These are phyloP conservation scores for Elaphurus davidianus DNA, from an alignment of 2,113 vertebrate species.

Conservation along the genomic window DNA sequence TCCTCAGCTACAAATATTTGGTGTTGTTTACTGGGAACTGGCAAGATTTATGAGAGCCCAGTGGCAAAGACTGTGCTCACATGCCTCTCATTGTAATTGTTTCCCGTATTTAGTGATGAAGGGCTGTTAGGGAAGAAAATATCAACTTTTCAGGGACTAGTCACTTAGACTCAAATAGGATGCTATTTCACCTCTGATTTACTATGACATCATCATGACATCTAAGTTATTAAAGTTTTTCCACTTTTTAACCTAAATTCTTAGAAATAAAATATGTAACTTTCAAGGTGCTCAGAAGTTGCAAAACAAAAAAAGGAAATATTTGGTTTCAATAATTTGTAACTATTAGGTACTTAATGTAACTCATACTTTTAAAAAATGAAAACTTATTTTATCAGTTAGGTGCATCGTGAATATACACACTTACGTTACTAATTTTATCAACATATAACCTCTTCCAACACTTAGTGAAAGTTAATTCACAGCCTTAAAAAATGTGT, in stretches of 20 bases:
- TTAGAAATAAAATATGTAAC: not conserved
- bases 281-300: not conserved
- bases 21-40: slow-evolving; percentile 87
- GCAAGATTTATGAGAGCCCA: slow-evolving; percentile 89
- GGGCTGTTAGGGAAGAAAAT: slow-evolving; percentile 70
- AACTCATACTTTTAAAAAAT: not conserved
- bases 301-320: not conserved
- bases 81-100: slow-evolving; percentile 84
- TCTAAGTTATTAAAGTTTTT: slow-evolving; percentile 66
- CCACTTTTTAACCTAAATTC: not conserved
- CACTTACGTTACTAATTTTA: not conserved
- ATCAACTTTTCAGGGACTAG: slow-evolving; percentile 76
- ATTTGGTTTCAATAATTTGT: not conserved
- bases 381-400: not conserved
- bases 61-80: slow-evolving; percentile 85
- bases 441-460: not conserved
- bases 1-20: slow-evolving; percentile 90
- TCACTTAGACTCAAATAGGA: slow-evolving; percentile 65
- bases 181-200: slow-evolving; percentile 73
- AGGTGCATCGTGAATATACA: not conserved
- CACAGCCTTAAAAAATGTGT: not conserved
- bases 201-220: slow-evolving; percentile 64
- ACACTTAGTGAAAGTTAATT: not conserved
- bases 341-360: not conserved
- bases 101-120: slow-evolving; percentile 82